A percentile compares a stretch with the other conserved stretches of the same genome.
These are phyloP conservation scores for Brenthis hecate DNA, from an alignment of 2,888 invertebrate species.

Conservation along the genomic window DNA sequence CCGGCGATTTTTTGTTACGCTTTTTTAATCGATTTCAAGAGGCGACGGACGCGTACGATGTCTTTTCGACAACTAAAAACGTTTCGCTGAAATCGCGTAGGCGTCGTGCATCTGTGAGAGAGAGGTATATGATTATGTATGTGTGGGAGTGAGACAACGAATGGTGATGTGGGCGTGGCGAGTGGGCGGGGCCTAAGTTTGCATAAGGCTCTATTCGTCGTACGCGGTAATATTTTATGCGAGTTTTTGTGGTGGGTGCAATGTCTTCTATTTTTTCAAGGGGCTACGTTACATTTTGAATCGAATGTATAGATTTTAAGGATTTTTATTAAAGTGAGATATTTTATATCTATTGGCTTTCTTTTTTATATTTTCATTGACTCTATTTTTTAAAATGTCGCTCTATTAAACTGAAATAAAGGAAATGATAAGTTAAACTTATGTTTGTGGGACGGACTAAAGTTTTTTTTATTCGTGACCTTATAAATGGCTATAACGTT, in stretches of 20 bases:
- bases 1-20: slow-evolving; percentile 50
- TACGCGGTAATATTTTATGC: slow-evolving; percentile 62
- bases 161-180: slow-evolving; percentile 63
- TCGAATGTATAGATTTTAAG: slow-evolving; percentile 37
- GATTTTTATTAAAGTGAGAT: slow-evolving; percentile 16
- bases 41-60: slow-evolving; percentile 64
- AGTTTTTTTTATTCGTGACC: too few species aligned
- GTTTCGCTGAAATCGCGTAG: slow-evolving; percentile 68
- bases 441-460: too few species aligned
- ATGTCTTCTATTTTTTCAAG: slow-evolving; percentile 69
- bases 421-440: too few species aligned
- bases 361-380: neutral
- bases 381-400: too few species aligned
- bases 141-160: slow-evolving; percentile 50
- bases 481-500: too few species aligned
- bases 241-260: slow-evolving; percentile 69
- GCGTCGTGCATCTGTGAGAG: slow-evolving; percentile 64
- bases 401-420: too few species aligned
- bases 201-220: slow-evolving; percentile 63
- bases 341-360: slow-evolving; percentile 3
- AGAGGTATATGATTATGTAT: slow-evolving; percentile 47
- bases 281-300: slow-evolving; percentile 30
- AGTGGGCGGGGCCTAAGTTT: slow-evolving; percentile 68
- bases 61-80: slow-evolving; percentile 78
- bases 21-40: slow-evolving; percentile 51